phyloP scores from a whole-genome alignment of 2,888 invertebrate genomes.

The Amiota communis region DNA sequence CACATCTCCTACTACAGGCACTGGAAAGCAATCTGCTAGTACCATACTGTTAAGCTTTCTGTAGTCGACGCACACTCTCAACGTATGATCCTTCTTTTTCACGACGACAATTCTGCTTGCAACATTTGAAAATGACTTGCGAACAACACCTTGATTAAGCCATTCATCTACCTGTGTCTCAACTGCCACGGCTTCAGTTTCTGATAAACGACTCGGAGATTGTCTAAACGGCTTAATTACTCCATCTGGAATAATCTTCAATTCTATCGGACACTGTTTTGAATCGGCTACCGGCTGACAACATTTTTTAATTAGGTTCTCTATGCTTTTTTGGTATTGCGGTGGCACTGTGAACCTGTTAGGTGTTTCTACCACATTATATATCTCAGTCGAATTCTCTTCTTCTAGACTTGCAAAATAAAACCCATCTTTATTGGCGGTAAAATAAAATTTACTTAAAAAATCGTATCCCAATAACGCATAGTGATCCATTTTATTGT shows the following conservation, averaged over 20 bases:
- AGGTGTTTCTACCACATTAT: too few relatives aligned
- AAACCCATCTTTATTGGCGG: conserved; percentile 18
- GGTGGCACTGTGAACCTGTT: too few relatives aligned
- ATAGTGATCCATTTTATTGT: conserved; percentile 27
- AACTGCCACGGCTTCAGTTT: background rate
- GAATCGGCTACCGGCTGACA: conserved; percentile 14
- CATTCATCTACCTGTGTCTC: too few relatives aligned
- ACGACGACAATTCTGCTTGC: background rate
- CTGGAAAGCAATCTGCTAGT: conserved; percentile 4
- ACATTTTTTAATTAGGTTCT: too few relatives aligned
- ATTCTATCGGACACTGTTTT: conserved; percentile 25
- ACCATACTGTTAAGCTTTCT: too few relatives aligned
- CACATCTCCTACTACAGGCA: conserved; percentile 37
- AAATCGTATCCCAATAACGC: conserved; percentile 34
- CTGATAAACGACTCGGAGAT: background rate
- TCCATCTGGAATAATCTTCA: conserved; percentile 33
- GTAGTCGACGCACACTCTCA: too few relatives aligned
- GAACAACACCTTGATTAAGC: background rate
- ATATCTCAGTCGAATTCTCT: background rate
- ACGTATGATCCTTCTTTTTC: background rate
- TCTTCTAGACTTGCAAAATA: background rate
- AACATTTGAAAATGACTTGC: background rate
- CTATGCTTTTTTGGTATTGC: too few relatives aligned
- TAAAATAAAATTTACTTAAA: conserved; percentile 15
- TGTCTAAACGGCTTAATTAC: conserved; percentile 21